phyloP scores from a whole-genome alignment of 2,113 vertebrate genomes.

The Phaethon lepturus region DNA sequence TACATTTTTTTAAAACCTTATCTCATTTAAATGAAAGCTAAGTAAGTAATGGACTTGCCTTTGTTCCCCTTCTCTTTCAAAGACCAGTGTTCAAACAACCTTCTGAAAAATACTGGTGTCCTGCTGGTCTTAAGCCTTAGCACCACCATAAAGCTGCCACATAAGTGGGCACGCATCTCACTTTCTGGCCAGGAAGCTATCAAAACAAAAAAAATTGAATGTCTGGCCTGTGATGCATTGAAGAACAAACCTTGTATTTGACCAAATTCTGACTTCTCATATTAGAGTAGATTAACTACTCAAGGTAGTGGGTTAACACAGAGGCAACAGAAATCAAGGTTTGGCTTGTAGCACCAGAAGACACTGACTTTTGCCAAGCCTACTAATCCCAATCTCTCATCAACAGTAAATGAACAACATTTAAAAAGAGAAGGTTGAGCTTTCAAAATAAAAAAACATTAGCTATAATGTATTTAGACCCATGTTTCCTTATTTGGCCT shows the following conservation, averaged over 20 bases:
- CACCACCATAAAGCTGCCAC: background rate
- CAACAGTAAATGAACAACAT: background rate
- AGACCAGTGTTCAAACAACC: background rate
- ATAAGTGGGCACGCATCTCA: background rate
- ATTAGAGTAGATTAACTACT: background rate
- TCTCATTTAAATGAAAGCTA: background rate
- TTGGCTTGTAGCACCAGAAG: background rate
- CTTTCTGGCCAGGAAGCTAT: background rate
- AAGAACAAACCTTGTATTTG: background rate
- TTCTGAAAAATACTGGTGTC: background rate
- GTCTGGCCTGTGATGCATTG: background rate
- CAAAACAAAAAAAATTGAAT: background rate
- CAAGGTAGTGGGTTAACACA: background rate
- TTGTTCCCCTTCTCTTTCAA: background rate
- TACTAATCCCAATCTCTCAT: background rate
- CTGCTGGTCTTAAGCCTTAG: background rate
- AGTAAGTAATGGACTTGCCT: background rate
- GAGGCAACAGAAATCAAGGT: background rate
- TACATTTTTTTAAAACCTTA: background rate
- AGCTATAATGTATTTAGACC: background rate
- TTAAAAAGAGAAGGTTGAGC: background rate
- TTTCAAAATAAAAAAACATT: background rate
- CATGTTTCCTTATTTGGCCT: background rate
- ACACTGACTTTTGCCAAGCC: background rate
- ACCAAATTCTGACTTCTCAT: background rate